These are phyloP conservation scores for Kryptopterus vitreolus DNA, from an alignment of 2,797 vertebrate species.

Conservation along the genomic window DNA sequence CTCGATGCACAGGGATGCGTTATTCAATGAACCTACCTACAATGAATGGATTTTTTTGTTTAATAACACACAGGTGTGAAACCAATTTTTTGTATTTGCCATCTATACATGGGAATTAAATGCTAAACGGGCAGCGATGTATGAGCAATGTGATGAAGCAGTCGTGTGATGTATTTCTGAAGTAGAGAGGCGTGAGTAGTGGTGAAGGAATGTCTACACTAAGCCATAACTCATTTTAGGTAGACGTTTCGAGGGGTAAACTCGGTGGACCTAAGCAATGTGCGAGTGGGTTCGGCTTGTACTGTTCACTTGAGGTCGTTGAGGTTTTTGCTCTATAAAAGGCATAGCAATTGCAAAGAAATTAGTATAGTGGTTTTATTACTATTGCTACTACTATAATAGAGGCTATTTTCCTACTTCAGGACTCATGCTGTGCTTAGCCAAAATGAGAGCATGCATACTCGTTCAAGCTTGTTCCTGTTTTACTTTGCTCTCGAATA, in stretches of 20 bases:
- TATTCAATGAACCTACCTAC: neutral
- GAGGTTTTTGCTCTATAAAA: slow-evolving; percentile 11
- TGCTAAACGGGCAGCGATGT: slow-evolving; percentile 12
- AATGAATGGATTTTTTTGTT: neutral
- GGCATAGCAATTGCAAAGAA: neutral
- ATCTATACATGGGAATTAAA: slow-evolving; percentile 12
- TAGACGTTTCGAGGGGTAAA: slow-evolving; percentile 3
- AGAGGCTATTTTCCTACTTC: neutral
- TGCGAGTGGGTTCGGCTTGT: neutral
- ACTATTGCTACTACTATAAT: neutral
- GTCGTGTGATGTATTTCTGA: neutral
- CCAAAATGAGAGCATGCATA: slow-evolving; percentile 5
- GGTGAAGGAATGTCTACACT: slow-evolving; percentile 24
- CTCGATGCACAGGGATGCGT: slow-evolving; percentile 7
- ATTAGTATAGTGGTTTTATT: neutral
- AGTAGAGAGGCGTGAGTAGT: slow-evolving; percentile 9
- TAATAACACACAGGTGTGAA: slow-evolving; percentile 5
- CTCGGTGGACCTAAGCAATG: slow-evolving; percentile 17
- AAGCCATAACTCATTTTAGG: slow-evolving; percentile 4
- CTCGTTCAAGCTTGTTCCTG: neutral
- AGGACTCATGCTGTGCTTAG: neutral
- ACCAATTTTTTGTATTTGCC: slow-evolving; percentile 8
- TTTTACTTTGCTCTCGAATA: neutral
- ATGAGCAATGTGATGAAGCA: slow-evolving; percentile 26
- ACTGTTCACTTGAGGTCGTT: neutral